A percentile compares a stretch with the other conserved stretches of the same genome.
Evolutionary conservation across 2,113 vertebrate genomes (phyloP).

Genomic region (Hiodon alosoides): DNA sequence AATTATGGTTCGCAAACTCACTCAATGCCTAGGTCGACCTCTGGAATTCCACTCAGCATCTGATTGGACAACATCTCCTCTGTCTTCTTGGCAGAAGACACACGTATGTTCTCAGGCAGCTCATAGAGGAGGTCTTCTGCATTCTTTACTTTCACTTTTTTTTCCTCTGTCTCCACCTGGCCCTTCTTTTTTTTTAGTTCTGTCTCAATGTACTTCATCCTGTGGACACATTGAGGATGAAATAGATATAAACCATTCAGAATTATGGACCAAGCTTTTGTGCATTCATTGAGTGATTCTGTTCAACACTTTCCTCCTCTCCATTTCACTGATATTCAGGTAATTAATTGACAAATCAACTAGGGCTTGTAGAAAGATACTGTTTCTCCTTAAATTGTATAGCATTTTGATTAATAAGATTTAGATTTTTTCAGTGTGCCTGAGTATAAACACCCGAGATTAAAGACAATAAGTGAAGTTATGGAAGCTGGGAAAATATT

Average conservation of each 20-base stretch:
- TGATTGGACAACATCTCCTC: conserved; percentile 99
- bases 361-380: no score
- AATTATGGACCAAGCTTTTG: background rate
- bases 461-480: no score
- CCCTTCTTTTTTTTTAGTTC: conserved; percentile 96
- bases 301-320: no score
- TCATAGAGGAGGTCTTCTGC: conserved; percentile 92
- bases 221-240: conserved; percentile 37
- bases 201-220: conserved; percentile 99
- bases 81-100: conserved; percentile 93
- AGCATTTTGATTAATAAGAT: no score
- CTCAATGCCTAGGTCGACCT: conserved; percentile 96
- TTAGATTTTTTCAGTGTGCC: no score
- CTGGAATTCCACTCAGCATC: conserved; percentile 96
- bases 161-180: conserved; percentile 82
- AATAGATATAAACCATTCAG: background rate
- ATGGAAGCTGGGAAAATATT: no score
- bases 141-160: conserved; percentile 86
- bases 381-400: no score
- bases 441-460: no score
- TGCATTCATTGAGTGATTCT: no score
- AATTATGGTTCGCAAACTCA: no score
- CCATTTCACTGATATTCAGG: no score
- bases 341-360: background rate
- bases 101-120: conserved; percentile 86